These are phyloP conservation scores for Drosophila meridiana DNA, from an alignment of 2,888 invertebrate species.

Conservation along the genomic window DNA sequence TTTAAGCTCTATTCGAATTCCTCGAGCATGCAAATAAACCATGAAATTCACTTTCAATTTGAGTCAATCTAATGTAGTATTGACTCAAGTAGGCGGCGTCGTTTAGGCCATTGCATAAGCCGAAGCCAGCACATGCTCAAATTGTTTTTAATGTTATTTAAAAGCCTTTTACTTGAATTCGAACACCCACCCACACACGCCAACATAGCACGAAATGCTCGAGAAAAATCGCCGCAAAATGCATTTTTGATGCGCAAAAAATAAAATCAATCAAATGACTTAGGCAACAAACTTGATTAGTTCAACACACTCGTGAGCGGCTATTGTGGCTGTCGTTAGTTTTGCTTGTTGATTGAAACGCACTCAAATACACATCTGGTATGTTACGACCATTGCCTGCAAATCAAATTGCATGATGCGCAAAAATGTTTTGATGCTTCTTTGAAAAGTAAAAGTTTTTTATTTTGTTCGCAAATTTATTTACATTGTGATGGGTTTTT, in stretches of 20 bases:
- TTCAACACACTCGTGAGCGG: constrained; percentile 37
- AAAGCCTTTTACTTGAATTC: constrained; percentile 68
- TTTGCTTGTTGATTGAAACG: constrained; percentile 29
- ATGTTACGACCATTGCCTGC: constrained; percentile 43
- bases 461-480: constrained; percentile 53
- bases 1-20: constrained; percentile 25
- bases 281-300: constrained; percentile 70
- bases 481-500: constrained; percentile 32
- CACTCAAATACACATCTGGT: constrained; percentile 46
- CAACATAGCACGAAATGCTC: constrained; percentile 1
- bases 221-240: constrained; percentile 33
- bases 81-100: constrained; percentile 33
- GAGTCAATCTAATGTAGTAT: neutral
- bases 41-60: constrained; percentile 46
- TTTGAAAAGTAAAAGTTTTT: constrained; percentile 74
- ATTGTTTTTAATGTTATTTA: constrained; percentile 54
- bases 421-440: constrained; percentile 56
- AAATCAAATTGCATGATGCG: constrained; percentile 79
- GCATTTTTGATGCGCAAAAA: constrained; percentile 45
- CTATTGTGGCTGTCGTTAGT: constrained; percentile 26
- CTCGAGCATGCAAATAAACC: constrained; percentile 32
- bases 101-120: constrained; percentile 61
- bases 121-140: constrained; percentile 39
- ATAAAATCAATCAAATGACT: constrained; percentile 54
- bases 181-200: constrained; percentile 45